Evolutionary conservation across 2,797 vertebrate species (phyloP), one percentile per base, ranked within the genome.

Genomic region (Galago senegalensis): DNA sequence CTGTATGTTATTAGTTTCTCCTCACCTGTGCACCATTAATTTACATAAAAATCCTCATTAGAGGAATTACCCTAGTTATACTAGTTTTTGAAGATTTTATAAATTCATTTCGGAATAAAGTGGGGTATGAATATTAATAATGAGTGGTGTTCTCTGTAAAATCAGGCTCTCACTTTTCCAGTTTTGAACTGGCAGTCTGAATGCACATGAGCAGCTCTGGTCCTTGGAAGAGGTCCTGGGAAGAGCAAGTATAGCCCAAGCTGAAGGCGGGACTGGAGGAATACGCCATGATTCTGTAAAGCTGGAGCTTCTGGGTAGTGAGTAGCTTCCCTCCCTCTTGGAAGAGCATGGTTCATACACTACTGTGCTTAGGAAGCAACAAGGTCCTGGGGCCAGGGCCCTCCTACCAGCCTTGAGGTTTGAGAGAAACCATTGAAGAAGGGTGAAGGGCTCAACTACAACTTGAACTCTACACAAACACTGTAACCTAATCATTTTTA

Each of bases 11-110:
- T 95, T 49, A 76, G 46, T 83, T 93, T 93, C 20, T 8, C 11
- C 21, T 65, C 5, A 31, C 23, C 63, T 82, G 17, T 14, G 20
- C 2, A 29, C 70, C 46, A 73, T 77, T 43, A 40, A 80, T 81
- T 96, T 95, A 84, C 69, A 73, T 43, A 75, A 93, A 85, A 73
- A 49, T 18, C 31, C 72, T 75, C 63, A 23, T 82, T 79, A 89
- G 65, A 89, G 75, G 23, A 53, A 69, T 56, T 87, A 34, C 20
- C 29, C 56, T 70, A 34, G 27, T 73, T 84, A 29, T 14, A 8
- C 3, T 60, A 43, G 56, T 34, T 83, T 93, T 94, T 93, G 65
- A 76, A 93, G 31, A 75, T 85, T 60, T 69, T 76, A 3, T 58
- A 84, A 92, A 23, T 81, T 20, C 23, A 80, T 82, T 79, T 88